Conservation (phyloP, 2,113 vertebrate species). For the Bubo bubo region DNA sequence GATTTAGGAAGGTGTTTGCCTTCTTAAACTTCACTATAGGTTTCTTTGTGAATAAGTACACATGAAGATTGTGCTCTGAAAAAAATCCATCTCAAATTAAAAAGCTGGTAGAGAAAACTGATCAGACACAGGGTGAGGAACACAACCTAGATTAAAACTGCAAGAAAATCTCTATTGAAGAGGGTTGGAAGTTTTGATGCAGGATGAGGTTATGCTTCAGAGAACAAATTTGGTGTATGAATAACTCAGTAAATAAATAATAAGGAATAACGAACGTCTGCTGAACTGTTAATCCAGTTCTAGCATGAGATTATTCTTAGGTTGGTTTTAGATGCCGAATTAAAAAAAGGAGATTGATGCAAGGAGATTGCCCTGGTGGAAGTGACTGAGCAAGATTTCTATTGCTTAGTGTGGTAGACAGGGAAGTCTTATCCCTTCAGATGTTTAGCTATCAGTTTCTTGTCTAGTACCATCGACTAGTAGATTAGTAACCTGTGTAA, state of each 20-base stretch:
- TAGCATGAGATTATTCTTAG: not conserved
- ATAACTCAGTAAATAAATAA: not conserved
- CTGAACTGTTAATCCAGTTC: not conserved
- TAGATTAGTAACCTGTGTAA: slow-evolving; percentile 10
- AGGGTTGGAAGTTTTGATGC: not conserved
- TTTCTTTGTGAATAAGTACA: not conserved
- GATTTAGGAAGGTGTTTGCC: not conserved
- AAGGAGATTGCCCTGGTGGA: not conserved
- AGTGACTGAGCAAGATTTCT: not conserved
- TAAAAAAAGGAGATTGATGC: not conserved
- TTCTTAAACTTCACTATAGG: not conserved
- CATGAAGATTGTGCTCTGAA: not conserved
- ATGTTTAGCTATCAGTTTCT: not conserved
- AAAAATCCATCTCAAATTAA: not conserved
- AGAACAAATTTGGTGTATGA: not conserved
- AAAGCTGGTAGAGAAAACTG: not conserved
- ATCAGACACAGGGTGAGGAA: not conserved
- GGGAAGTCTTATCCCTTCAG: no score
- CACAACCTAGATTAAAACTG: not conserved
- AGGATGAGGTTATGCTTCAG: not conserved
- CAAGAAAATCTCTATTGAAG: not conserved
- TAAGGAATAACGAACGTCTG: not conserved
- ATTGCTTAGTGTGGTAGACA: not conserved
- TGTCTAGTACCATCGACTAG: not conserved
- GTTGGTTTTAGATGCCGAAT: not conserved